These are phyloP conservation scores for Sussaba pulchella DNA, from an alignment of 2,888 invertebrate genomes.

Conservation along the genomic window DNA sequence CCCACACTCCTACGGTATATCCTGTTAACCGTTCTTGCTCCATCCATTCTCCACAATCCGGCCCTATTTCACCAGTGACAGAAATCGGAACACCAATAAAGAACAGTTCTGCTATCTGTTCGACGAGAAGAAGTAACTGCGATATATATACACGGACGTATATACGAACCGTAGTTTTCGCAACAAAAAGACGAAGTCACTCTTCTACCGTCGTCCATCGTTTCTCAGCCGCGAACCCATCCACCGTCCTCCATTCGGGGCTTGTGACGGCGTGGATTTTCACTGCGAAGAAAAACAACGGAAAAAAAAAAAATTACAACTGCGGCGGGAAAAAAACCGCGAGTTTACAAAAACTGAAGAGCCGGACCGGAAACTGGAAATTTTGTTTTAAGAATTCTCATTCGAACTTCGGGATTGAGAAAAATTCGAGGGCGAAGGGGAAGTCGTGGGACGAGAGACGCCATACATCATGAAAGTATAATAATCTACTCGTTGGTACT, in stretches of 20 bases:
- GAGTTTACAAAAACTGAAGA: background rate
- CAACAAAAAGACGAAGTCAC: slow-evolving; percentile 33
- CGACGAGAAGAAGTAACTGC: slow-evolving; percentile 36
- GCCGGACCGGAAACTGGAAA: slow-evolving; percentile 16
- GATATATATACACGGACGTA: slow-evolving; percentile 3
- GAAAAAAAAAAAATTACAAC: background rate
- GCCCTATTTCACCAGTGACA: slow-evolving; percentile 53
- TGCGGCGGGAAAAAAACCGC: no score
- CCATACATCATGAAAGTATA: background rate
- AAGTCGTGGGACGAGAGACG: background rate
- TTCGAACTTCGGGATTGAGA: slow-evolving; percentile 2
- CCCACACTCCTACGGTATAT: slow-evolving; percentile 30
- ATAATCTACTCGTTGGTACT: no score
- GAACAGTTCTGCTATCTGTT: slow-evolving; percentile 44
- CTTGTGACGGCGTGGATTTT: background rate
- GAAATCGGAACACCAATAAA: slow-evolving; percentile 57
- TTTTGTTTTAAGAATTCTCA: slow-evolving; percentile 27
- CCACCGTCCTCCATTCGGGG: background rate
- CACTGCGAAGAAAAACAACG: background rate
- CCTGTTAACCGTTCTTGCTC: slow-evolving; percentile 41
- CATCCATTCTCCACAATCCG: slow-evolving; percentile 38
- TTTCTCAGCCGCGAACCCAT: slow-evolving; percentile 1
- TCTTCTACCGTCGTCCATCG: slow-evolving; percentile 8
- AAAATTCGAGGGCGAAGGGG: background rate
- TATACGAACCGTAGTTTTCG: slow-evolving; percentile 26